These are phyloP conservation scores for Prinia subflava DNA, from an alignment of 2,113 vertebrate genomes.

Conservation along the genomic window DNA sequence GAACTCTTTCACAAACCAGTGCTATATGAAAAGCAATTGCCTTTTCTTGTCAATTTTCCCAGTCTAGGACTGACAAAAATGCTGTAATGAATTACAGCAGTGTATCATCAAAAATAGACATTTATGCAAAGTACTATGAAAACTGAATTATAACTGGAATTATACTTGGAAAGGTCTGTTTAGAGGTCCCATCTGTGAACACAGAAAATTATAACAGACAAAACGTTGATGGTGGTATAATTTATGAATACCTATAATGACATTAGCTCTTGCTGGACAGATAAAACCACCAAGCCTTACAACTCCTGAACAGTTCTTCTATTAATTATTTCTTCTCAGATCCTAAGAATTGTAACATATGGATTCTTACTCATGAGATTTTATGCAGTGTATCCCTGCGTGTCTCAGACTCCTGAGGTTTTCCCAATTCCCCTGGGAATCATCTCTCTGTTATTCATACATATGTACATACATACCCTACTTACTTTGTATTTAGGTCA, in stretches of 20 bases:
- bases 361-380: background rate
- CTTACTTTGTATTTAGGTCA: conserved; percentile 52
- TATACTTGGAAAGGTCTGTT: background rate
- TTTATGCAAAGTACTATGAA: background rate
- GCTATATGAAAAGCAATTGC: background rate
- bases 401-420: background rate
- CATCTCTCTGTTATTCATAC: background rate
- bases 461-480: background rate
- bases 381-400: background rate
- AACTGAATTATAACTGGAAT: background rate
- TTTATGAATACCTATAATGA: background rate
- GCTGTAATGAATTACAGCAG: background rate
- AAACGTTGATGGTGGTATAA: background rate
- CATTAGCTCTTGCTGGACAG: background rate
- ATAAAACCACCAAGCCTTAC: background rate
- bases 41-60: background rate
- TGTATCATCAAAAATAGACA: background rate
- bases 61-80: background rate
- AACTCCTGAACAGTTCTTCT: background rate
- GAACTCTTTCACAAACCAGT: background rate
- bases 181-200: background rate
- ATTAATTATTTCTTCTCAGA: background rate
- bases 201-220: background rate
- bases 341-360: background rate
- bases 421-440: background rate